A percentile compares a stretch with the other conserved stretches of the same genome.
Evolutionary conservation across 2,797 vertebrate species (phyloP).

Genomic region (Brachyalestes nurse): DNA sequence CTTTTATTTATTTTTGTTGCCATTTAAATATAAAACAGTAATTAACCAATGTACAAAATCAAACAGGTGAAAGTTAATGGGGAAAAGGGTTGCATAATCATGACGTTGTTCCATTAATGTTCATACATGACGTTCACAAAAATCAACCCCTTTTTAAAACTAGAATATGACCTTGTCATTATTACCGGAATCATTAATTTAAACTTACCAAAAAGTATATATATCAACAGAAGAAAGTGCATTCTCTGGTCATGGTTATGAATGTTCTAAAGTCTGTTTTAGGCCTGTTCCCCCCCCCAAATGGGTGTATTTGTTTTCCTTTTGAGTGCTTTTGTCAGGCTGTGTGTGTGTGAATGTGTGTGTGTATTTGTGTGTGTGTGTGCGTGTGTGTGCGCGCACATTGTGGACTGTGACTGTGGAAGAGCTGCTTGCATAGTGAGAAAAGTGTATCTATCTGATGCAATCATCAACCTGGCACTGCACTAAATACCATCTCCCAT

Average conservation of each 20-base stretch:
- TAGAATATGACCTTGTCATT: slow-evolving; percentile 61
- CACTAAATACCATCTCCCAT: slow-evolving; percentile 8
- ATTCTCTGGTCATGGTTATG: slow-evolving; percentile 59
- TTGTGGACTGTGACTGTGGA: slow-evolving; percentile 57
- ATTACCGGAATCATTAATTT: slow-evolving; percentile 48
- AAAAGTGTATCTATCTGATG: slow-evolving; percentile 55
- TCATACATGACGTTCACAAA: slow-evolving; percentile 25
- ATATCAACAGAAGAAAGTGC: slow-evolving; percentile 69
- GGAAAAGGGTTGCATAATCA: slow-evolving; percentile 61
- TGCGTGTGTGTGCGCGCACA: not conserved
- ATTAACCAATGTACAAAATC: slow-evolving; percentile 77
- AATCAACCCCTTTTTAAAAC: slow-evolving; percentile 54
- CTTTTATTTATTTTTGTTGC: slow-evolving; percentile 71
- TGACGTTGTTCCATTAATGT: slow-evolving; percentile 55
- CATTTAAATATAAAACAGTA: slow-evolving; percentile 80
- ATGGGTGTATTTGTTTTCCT: not conserved
- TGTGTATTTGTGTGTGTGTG: not conserved
- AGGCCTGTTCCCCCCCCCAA: slow-evolving; percentile 8
- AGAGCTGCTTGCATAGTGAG: slow-evolving; percentile 79
- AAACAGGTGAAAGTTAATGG: slow-evolving; percentile 61
- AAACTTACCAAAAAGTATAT: slow-evolving; percentile 66
- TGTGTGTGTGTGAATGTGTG: slow-evolving; percentile 11
- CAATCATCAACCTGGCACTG: slow-evolving; percentile 5
- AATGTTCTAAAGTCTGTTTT: slow-evolving; percentile 5
- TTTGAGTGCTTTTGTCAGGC: slow-evolving; percentile 5